Percentiles rank a stretch among this genome's conserved stretches.
Conservation (phyloP, 1,140 invertebrate genomes). For the Brachionus plicatilis region DNA sequence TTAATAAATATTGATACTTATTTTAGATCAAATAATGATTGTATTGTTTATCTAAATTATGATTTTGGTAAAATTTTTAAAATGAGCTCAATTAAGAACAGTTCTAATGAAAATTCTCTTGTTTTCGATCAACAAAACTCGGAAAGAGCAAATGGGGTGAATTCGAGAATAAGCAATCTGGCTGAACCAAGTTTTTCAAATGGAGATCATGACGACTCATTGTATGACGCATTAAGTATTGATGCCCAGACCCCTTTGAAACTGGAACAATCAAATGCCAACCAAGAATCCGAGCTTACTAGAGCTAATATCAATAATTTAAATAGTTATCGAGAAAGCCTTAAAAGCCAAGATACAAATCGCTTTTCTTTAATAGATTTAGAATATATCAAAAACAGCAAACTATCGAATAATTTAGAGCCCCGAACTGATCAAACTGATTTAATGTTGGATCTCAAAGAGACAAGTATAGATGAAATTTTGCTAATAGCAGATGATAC, state of each 20-base stretch:
- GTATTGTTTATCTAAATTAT: neutral
- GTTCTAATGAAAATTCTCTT: neutral
- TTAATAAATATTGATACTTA: neutral
- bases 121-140: neutral
- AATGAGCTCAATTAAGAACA: neutral
- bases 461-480: conserved; percentile 37
- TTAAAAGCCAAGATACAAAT: neutral
- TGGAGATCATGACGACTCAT: conserved; percentile 15
- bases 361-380: conserved; percentile 22
- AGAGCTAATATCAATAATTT: neutral
- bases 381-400: neutral
- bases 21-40: neutral
- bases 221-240: conserved; percentile 28
- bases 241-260: conserved; percentile 10
- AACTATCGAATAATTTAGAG: neutral
- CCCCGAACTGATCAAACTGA: neutral
- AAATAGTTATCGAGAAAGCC: neutral
- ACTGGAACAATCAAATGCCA: neutral
- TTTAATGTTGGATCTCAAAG: neutral
- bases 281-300: neutral
- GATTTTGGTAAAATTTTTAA: neutral
- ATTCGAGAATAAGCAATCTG: neutral
- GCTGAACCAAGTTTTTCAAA: conserved; percentile 17
- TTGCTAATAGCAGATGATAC: conserved; percentile 21
- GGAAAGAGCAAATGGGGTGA: neutral